Evolutionary conservation across 2,113 vertebrate species (phyloP), one percentile per base, ranked within the genome.

Genomic region (Sinosuthora webbiana): DNA sequence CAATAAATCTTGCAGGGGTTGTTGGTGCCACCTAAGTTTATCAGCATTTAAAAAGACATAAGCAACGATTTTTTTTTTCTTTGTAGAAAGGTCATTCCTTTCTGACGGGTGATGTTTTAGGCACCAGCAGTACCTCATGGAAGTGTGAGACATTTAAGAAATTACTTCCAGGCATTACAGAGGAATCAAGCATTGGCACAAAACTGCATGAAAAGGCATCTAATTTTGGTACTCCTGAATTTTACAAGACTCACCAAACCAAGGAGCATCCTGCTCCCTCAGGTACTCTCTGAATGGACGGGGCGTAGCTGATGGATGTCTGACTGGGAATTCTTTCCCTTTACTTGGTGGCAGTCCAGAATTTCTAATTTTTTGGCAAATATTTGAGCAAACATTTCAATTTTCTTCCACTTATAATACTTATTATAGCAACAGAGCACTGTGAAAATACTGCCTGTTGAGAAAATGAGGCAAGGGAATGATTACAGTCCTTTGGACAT

Each of bases 11-110:
- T 93, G 71, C 57, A 56, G 49, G 83, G 94, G 62, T 37, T 89
- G 56, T 75, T 87, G 49, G 71, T 84, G 85, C 89, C 45, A 59
- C 1, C 5, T 74, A 91, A 82, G 94, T 96, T 92, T 93, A 96
- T 95, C 91, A 97, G 89, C 93, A 81, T 95, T 97, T 96, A 90
- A 87, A 93, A 92, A 97, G 87, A 96, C 67, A 70, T 83, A 95
- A 42, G 17, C 27, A 86, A 76, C 5, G 11, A 59, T 80, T 97
- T 91, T 96, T 91, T 95, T 4, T 5, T 86, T 86, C 62, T 5
- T 16, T 62, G 57, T n/a, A n/a, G 78, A 98, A 98, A 98, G 95
- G 97, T 98, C 94, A 91, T 83, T 91, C 92, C 39, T 83, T 87
- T 73, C 55, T 93, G 80, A 95, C 15, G 80, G 84, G 89, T 94